Evolutionary conservation across 2,888 invertebrate species (phyloP).

Genomic region (Electrophaes corylata): DNA sequence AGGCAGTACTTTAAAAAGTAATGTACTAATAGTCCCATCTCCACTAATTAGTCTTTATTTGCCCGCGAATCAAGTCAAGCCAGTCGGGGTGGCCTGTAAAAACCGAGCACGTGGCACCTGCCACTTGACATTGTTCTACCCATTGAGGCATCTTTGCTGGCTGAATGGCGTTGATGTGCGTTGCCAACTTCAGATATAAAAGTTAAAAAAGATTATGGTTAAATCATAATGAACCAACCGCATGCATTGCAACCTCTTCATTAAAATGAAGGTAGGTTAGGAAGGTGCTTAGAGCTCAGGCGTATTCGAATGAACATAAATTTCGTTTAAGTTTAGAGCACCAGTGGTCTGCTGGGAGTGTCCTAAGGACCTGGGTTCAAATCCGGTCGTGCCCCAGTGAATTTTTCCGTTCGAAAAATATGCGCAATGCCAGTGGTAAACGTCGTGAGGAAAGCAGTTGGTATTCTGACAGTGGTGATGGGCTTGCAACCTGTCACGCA

Average conservation of each 20-base stretch:
- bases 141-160: conserved; percentile 38
- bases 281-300: no score
- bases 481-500: no score
- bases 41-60: conserved; percentile 45
- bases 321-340: no score
- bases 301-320: no score
- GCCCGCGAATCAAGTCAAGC: conserved; percentile 58
- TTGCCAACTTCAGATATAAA: conserved; percentile 47
- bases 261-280: no score
- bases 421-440: no score
- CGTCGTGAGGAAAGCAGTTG: no score
- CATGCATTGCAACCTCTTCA: neutral
- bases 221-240: neutral
- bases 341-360: no score
- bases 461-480: no score
- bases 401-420: no score
- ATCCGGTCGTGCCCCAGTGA: no score
- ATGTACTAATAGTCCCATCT: conserved; percentile 44
- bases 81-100: conserved; percentile 68
- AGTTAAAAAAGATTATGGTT: conserved; percentile 1
- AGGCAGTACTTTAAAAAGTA: neutral
- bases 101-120: conserved; percentile 75
- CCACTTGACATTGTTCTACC: conserved; percentile 63
- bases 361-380: no score
- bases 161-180: conserved; percentile 22